Evolutionary conservation across 1,140 invertebrate species (phyloP).

Genomic region (Panonychus citri): DNA sequence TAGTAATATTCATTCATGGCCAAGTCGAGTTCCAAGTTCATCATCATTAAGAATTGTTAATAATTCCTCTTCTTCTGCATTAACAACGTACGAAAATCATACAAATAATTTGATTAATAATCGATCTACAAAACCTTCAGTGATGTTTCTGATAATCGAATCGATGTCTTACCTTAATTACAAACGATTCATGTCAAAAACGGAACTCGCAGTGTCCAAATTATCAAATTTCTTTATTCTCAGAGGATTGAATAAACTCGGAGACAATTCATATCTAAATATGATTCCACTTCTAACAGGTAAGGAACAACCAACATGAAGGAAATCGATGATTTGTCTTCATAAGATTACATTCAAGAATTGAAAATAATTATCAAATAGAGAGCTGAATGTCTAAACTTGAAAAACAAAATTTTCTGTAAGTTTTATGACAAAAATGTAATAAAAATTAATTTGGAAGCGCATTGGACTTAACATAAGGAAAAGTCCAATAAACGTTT

Average conservation of each 20-base stretch:
- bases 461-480: too few relatives aligned
- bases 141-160: slow-evolving; percentile 8
- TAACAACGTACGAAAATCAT: background rate
- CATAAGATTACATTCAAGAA: too few relatives aligned
- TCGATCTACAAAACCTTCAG: background rate
- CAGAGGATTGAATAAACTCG: slow-evolving; percentile 23
- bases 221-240: slow-evolving; percentile 17
- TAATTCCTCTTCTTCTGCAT: too few relatives aligned
- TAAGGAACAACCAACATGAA: background rate
- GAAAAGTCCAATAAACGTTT: too few relatives aligned
- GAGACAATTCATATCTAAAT: slow-evolving; percentile 25
- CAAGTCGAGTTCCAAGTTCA: background rate
- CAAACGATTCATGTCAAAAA: slow-evolving; percentile 4
- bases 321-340: too few relatives aligned
- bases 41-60: too few relatives aligned
- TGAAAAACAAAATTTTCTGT: too few relatives aligned
- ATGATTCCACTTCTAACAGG: slow-evolving; percentile 14
- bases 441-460: too few relatives aligned
- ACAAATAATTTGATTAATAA: background rate
- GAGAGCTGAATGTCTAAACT: too few relatives aligned
- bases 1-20: background rate
- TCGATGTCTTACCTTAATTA: slow-evolving; percentile 7
- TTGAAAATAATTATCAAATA: too few relatives aligned
- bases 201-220: background rate
- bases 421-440: too few relatives aligned